These are phyloP conservation scores for Corythoichthys intestinalis DNA, from an alignment of 2,113 vertebrate genomes.

Conservation along the genomic window DNA sequence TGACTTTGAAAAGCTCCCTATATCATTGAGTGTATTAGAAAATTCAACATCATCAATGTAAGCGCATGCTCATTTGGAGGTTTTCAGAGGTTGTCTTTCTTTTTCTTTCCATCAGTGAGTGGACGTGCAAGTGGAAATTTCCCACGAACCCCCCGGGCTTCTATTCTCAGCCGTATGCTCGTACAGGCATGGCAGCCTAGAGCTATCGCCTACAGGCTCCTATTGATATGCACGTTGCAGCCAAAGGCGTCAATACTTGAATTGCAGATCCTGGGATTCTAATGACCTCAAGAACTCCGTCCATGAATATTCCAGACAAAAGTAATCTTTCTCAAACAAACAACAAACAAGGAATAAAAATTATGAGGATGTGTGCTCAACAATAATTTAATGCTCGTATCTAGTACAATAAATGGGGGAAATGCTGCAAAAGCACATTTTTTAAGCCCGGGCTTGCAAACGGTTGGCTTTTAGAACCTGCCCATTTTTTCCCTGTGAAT, in stretches of 20 bases:
- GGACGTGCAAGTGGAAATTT: slow-evolving; percentile 19
- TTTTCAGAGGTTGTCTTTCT: background rate
- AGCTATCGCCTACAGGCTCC: background rate
- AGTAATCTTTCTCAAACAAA: background rate
- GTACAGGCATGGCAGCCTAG: slow-evolving; percentile 4
- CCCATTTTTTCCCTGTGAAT: slow-evolving; percentile 47
- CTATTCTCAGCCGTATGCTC: slow-evolving; percentile 8
- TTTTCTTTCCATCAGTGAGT: background rate
- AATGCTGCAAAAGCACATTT: slow-evolving; percentile 22
- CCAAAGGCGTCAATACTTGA: slow-evolving; percentile 7
- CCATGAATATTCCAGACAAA: background rate
- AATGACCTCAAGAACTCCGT: background rate
- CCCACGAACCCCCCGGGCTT: slow-evolving; percentile 5
- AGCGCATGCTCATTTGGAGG: background rate
- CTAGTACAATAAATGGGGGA: slow-evolving; percentile 4
- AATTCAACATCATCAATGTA: background rate
- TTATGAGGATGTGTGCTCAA: background rate
- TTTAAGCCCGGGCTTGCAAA: slow-evolving; percentile 19
- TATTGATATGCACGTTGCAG: slow-evolving; percentile 25
- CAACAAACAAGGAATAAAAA: slow-evolving; percentile 3
- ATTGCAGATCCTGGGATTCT: background rate
- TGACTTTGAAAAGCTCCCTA: background rate
- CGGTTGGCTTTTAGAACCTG: slow-evolving; percentile 45
- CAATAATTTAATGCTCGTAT: slow-evolving; percentile 2
- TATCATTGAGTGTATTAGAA: background rate